These are phyloP conservation scores for Polydrusus cervinus DNA, from an alignment of 2,888 invertebrate genomes.

Conservation along the genomic window DNA sequence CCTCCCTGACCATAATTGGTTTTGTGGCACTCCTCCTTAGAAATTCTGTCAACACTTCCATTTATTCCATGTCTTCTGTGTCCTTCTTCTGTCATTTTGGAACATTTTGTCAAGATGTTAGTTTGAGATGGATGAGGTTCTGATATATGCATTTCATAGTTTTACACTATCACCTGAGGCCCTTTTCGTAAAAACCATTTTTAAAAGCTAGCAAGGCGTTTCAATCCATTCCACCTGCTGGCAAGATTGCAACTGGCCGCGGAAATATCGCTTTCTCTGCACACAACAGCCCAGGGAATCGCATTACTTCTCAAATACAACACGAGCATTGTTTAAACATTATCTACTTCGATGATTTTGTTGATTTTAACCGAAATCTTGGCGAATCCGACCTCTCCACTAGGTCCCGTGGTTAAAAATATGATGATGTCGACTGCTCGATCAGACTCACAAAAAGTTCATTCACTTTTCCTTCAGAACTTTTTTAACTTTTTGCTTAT, in stretches of 20 bases:
- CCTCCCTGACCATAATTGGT: slow-evolving; percentile 76
- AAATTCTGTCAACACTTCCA: slow-evolving; percentile 79
- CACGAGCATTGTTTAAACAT: slow-evolving; percentile 60
- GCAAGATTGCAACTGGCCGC: slow-evolving; percentile 65
- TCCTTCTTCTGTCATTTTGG: slow-evolving; percentile 79
- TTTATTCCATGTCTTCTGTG: slow-evolving; percentile 83
- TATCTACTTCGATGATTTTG: slow-evolving; percentile 52
- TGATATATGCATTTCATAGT: slow-evolving; percentile 80
- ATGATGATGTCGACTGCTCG: slow-evolving; percentile 69
- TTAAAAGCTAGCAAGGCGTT: slow-evolving; percentile 64
- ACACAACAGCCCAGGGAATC: slow-evolving; percentile 46
- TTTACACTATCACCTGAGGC: slow-evolving; percentile 69
- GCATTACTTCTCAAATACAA: slow-evolving; percentile 53
- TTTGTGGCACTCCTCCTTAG: slow-evolving; percentile 69
- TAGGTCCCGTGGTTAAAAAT: slow-evolving; percentile 66
- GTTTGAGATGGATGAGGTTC: slow-evolving; percentile 74
- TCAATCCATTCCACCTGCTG: slow-evolving; percentile 69
- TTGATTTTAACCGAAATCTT: slow-evolving; percentile 62
- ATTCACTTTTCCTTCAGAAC: slow-evolving; percentile 63
- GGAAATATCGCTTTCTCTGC: slow-evolving; percentile 63
- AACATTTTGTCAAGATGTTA: slow-evolving; percentile 83
- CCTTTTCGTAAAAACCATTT: slow-evolving; percentile 71
- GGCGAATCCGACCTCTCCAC: slow-evolving; percentile 54
- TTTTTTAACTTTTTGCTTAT: slow-evolving; percentile 49
- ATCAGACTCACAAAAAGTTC: slow-evolving; percentile 67